Evolutionary conservation across 2,113 vertebrate genomes (phyloP), one percentile per base, ranked within the genome.

Genomic region (Isichthys henryi): DNA sequence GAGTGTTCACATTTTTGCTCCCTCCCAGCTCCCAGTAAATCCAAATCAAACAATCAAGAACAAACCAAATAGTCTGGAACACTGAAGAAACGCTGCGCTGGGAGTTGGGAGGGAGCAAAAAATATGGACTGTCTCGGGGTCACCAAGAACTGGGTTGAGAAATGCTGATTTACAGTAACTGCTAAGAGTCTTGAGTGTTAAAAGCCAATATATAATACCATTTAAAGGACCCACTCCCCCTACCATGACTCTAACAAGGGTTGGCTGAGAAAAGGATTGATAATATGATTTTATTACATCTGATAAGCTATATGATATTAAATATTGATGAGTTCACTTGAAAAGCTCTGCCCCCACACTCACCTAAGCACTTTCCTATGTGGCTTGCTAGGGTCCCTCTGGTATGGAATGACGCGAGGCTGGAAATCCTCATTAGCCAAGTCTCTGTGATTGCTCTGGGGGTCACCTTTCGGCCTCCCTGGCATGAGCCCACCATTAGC

Each of bases 361-460:
- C 91, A 99, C 98, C 98, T 96, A 90, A 98, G 97, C 86, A 99
- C 98, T 92, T 99, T 99, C 93, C 97, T 98, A 92, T 97, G 96
- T 2, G 97, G 95, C 92, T 98, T 97, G 93, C 95, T 97, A 3
- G 97, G 97, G 86, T 98, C 97, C 87, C 97, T 96, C 92, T 96
- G 96, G 91, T 99, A 99, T 0, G 98, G 98, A 0, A 99, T 96
- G 46, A 99, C 97, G 31, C 97, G 94, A 0, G 98, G 98, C 90
- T 94, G 94, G 93, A 96, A 96, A 82, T 96, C 95, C 0, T 93
- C 92, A 2, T 83, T 92, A 23, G 88, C 94, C 2, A 90, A 89
- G 53, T 83, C 89, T 21, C 92, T 91, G 87, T 91, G 88, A 11
- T 89, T 91, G 10, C 93, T 95, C 0, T 89, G 93, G 0, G 9